Base-by-base conservation (phyloP, 92 coral and sea anemone species). In the Parazoanthus atlanticus region DNA sequence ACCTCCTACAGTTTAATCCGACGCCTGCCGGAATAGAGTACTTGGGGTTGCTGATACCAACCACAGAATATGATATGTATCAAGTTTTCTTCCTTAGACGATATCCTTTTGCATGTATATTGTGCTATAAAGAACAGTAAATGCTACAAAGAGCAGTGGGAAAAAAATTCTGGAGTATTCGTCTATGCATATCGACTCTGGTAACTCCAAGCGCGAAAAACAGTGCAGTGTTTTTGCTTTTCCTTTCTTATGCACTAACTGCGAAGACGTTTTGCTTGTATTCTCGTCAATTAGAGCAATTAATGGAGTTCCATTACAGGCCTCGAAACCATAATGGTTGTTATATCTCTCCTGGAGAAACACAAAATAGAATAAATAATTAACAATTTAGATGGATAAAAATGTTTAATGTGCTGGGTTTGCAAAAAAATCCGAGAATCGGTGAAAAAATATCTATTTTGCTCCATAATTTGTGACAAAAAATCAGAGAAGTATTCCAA, bases 161-260 rank as follows among this genome's bases (percentile, higher is more conserved):
- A 97, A 97, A 70, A 94, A 26, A 29, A 95, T 38, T 69, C 99
- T 97, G 19, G 98, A 94, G 46, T 88, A 93, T 36, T 93, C 96
- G 81, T 97, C 99, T 30, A 97, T 89, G 36, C 98, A 95, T 12
- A 94, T 98, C 5, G 95, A 79, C 34, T 93, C 97, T 23, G 94
- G 96, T 33, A 93, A 16, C 11, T 77, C 80, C 3, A 84, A 32
- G 25, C 89, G 81, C 13, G 73, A 21, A 9, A 72, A 49, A 69
- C 78, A 70, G 40, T 71, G 87, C 25, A 43, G 41, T 2, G 87
- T 15, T 3, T 69, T 71, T 56, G 76, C 34, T 40, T 79, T 32
- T 64, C 80, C 41, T 83, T 88, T 85, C 74, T 93, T 61, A 81
- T 85, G 70, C 58, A 85, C 30, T 70, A 83, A 30, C 80, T 91